Evolutionary conservation across 2,888 invertebrate species (phyloP).

Genomic region (Cyclophora albipunctata): DNA sequence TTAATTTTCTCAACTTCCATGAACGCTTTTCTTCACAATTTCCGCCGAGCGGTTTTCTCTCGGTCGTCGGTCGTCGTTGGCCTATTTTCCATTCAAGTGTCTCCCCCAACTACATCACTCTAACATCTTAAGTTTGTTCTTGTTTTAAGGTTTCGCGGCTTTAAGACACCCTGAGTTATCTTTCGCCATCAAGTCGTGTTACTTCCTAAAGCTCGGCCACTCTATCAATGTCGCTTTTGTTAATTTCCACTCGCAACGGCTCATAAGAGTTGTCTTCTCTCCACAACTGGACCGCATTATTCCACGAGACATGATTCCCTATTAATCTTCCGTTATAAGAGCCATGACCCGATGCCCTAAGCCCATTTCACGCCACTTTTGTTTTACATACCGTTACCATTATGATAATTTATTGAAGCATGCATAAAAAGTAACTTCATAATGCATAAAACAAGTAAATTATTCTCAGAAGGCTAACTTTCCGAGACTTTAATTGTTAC

Average conservation of each 20-base stretch:
- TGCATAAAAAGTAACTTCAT: slow-evolving; percentile 23
- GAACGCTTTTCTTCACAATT: slow-evolving; percentile 42
- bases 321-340: slow-evolving; percentile 25
- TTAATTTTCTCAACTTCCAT: slow-evolving; percentile 21
- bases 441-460: not conserved
- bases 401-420: slow-evolving; percentile 33
- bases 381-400: slow-evolving; percentile 29
- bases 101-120: slow-evolving; percentile 26
- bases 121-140: slow-evolving; percentile 20
- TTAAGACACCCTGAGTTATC: not conserved
- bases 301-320: slow-evolving; percentile 16
- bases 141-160: slow-evolving; percentile 6
- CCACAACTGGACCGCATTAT: slow-evolving; percentile 10
- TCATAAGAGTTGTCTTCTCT: slow-evolving; percentile 14
- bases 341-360: slow-evolving; percentile 26
- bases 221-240: slow-evolving; percentile 14
- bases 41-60: slow-evolving; percentile 40
- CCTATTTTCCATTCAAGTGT: slow-evolving; percentile 57
- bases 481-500: too few relatives aligned
- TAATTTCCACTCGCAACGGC: slow-evolving; percentile 15
- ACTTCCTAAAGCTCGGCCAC: not conserved
- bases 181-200: slow-evolving; percentile 8
- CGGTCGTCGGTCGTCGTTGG: slow-evolving; percentile 35
- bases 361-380: slow-evolving; percentile 23
- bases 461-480: too few relatives aligned